These are phyloP conservation scores for Thyatira batis DNA, from an alignment of 2,888 invertebrate genomes.

Conservation along the genomic window DNA sequence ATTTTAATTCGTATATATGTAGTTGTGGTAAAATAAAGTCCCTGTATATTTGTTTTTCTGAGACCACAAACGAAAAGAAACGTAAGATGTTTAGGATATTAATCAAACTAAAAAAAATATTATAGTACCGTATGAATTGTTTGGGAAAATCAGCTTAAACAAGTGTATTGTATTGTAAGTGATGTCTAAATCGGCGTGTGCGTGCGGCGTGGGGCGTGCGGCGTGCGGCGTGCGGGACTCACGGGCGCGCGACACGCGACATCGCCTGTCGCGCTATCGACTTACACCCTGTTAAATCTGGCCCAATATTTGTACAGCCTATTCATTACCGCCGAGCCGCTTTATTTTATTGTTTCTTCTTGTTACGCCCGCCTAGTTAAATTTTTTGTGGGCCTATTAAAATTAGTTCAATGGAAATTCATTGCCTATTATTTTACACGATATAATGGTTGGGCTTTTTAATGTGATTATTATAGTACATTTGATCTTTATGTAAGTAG, in stretches of 20 bases:
- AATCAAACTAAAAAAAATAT: too few relatives aligned
- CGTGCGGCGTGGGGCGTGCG: slow-evolving; percentile 45
- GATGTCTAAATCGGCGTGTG: slow-evolving; percentile 67
- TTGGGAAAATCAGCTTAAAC: slow-evolving; percentile 43
- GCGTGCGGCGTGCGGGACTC: slow-evolving; percentile 26
- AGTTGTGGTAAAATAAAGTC: too few relatives aligned
- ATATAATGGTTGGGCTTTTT: slow-evolving; percentile 33
- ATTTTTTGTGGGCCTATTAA: slow-evolving; percentile 54
- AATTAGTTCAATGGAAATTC: slow-evolving; percentile 58
- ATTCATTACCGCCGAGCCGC: slow-evolving; percentile 68
- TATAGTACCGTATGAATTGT: too few relatives aligned
- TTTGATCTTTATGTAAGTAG: slow-evolving; percentile 16
- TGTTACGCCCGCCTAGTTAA: slow-evolving; percentile 43
- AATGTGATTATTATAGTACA: slow-evolving; percentile 15
- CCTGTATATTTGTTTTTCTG: too few relatives aligned
- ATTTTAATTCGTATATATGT: too few relatives aligned
- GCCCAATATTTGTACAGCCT: slow-evolving; percentile 77
- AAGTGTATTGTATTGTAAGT: slow-evolving; percentile 51
- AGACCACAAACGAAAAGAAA: too few relatives aligned
- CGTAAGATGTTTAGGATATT: too few relatives aligned
- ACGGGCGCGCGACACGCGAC: slow-evolving; percentile 62
- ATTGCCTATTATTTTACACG: slow-evolving; percentile 39
- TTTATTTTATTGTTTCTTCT: slow-evolving; percentile 73
- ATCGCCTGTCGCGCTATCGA: slow-evolving; percentile 74
- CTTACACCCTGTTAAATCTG: slow-evolving; percentile 79